phyloP scores from a whole-genome alignment of 1,140 invertebrate species.

The Ylistrum balloti region DNA sequence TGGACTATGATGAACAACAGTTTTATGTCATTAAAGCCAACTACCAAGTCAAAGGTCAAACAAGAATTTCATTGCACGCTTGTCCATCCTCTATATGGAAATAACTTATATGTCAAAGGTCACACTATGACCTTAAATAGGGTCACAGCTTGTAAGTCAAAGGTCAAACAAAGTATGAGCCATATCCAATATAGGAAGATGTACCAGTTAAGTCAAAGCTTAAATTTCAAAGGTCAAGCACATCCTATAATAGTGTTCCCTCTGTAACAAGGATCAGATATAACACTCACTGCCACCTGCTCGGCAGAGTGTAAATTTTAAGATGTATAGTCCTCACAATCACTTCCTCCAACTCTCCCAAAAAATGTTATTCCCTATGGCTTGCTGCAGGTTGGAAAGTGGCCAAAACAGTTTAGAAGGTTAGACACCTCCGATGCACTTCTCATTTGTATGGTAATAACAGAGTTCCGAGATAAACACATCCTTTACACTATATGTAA shows the following conservation, averaged over 20 bases:
- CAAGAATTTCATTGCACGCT: too few relatives aligned
- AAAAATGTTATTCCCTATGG: slow-evolving; percentile 37
- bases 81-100: too few relatives aligned
- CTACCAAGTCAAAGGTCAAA: too few relatives aligned
- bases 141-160: not conserved
- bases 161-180: not conserved
- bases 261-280: not conserved
- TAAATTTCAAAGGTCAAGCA: too few relatives aligned
- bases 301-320: not conserved
- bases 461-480: not conserved
- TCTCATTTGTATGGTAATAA: slow-evolving; percentile 28
- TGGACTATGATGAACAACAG: too few relatives aligned
- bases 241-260: not conserved
- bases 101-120: too few relatives aligned
- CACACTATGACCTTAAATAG: not conserved
- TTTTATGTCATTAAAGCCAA: too few relatives aligned
- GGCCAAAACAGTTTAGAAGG: not conserved
- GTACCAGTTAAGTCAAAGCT: too few relatives aligned
- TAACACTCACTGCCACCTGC: not conserved
- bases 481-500: not conserved
- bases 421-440: not conserved
- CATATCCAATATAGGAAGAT: too few relatives aligned
- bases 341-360: not conserved
- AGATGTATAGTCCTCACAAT: not conserved
- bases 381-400: not conserved